Evolutionary conservation across 2,797 vertebrate genomes (phyloP).

Genomic region (Bovichtus diacanthus): DNA sequence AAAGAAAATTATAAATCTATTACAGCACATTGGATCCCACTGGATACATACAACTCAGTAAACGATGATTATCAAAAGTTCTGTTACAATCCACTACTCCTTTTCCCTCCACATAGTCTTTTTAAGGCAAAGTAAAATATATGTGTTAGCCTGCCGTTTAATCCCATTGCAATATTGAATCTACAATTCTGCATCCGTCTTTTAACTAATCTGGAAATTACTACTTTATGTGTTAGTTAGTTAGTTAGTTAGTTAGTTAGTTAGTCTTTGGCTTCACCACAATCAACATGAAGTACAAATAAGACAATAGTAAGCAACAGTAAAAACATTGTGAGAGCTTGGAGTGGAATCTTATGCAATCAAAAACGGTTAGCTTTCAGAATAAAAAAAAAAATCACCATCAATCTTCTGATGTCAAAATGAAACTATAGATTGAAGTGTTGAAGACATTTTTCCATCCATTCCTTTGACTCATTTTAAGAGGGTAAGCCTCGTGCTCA

Average conservation of each 20-base stretch:
- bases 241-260: no score
- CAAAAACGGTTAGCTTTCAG: background rate
- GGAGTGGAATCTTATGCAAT: no score
- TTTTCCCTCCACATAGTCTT: background rate
- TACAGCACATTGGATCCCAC: background rate
- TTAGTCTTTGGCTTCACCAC: no score
- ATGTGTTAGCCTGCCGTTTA: background rate
- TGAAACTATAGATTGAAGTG: background rate
- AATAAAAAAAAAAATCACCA: background rate
- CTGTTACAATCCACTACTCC: no score
- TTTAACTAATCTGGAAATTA: background rate
- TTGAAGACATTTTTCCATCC: background rate
- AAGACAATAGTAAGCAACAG: no score
- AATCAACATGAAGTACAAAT: no score
- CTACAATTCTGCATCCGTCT: background rate
- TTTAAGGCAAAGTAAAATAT: background rate
- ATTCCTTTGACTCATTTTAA: background rate
- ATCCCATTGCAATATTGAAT: background rate
- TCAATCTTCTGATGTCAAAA: background rate
- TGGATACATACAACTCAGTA: background rate
- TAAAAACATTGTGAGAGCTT: no score
- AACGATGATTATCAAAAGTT: no score
- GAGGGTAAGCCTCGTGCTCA: background rate
- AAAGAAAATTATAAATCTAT: background rate
- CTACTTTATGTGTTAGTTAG: background rate